Percentiles rank a stretch among this genome's conserved stretches.
Conservation (phyloP, 2,797 vertebrate species). For the Myotis daubentonii region DNA sequence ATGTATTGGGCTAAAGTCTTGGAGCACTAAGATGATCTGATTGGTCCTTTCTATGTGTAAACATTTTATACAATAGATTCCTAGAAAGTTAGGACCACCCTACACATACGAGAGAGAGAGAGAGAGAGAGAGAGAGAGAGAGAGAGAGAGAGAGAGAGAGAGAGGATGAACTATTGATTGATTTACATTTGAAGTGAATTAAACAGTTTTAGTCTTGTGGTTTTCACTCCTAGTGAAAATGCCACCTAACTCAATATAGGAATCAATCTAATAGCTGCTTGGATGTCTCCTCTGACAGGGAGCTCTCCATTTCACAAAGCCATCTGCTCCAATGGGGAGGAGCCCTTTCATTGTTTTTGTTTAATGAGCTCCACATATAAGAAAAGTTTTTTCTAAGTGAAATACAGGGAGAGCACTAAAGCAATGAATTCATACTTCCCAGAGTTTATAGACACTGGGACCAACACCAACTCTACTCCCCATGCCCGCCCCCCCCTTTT, state of each 20-base stretch:
- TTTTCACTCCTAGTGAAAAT: conserved; percentile 40
- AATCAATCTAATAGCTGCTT: not conserved
- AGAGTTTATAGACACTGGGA: not conserved
- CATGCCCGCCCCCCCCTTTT: no score
- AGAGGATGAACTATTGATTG: not conserved
- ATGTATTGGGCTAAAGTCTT: not conserved
- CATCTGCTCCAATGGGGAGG: not conserved
- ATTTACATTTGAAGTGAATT: not conserved
- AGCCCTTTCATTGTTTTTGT: not conserved
- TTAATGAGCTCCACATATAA: not conserved
- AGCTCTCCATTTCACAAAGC: not conserved
- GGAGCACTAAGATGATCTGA: not conserved
- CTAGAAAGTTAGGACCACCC: conserved; percentile 1
- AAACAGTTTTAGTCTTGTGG: not conserved
- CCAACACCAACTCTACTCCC: not conserved
- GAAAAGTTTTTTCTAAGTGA: conserved; percentile 12
- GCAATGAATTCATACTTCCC: not conserved
- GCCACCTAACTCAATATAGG: not conserved
- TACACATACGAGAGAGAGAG: no score
- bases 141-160: no score
- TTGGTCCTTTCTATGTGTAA: conserved; percentile 38
- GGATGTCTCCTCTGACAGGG: not conserved
- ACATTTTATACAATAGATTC: conserved; percentile 2
- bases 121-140: no score
- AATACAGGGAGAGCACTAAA: not conserved